Evolutionary conservation across 2,113 vertebrate genomes (phyloP), one percentile per base, ranked within the genome.

Genomic region (Scytalopus superciliaris): DNA sequence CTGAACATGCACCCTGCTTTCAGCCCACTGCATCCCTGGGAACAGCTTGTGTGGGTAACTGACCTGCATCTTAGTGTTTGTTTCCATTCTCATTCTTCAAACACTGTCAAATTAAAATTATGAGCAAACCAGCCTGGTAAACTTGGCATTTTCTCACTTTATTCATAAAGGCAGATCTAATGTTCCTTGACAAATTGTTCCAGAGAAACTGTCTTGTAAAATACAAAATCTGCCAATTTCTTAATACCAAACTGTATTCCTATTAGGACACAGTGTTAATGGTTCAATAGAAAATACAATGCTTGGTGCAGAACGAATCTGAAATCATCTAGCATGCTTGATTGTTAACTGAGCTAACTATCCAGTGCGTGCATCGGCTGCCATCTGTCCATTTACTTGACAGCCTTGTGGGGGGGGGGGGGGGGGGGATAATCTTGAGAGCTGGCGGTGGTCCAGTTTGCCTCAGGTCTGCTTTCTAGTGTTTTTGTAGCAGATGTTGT

Each of bases 381-480:
- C 98, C 98, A 98, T 98, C 98, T 98, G 98, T 97, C 97, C 96
- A 11, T 81, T 93, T 74, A 75, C 96, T 93, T 94, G 97, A 97
- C 97, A 97, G 95, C 95, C 96, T 93, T 95, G 95, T 96, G 40
- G 44, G 95, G 94, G 87, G 59, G 93, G 53, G 55, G 39, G 39
- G 33, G 6, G 49, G 49, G 49, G 49, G 49, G 17, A 64, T 77
- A 84, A 68, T 88, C 74, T 59, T 6, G 76, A 77, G 95, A 84
- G 84, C 95, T 98, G 98, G 98, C 98, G 84, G 78, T 1, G 50
- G 22, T 93, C 97, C 98, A 98, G 77, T 14, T 59, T 79, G 96
- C 96, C 9, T 45, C 90, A 96, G 96, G 84, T 97, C 78, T 97
- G 94, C 97, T 98, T 97, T 96, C 94, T 93, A 90, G 96, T 49